Evolutionary conservation across 2,888 invertebrate genomes (phyloP).

Genomic region (Morpho helenor): DNA sequence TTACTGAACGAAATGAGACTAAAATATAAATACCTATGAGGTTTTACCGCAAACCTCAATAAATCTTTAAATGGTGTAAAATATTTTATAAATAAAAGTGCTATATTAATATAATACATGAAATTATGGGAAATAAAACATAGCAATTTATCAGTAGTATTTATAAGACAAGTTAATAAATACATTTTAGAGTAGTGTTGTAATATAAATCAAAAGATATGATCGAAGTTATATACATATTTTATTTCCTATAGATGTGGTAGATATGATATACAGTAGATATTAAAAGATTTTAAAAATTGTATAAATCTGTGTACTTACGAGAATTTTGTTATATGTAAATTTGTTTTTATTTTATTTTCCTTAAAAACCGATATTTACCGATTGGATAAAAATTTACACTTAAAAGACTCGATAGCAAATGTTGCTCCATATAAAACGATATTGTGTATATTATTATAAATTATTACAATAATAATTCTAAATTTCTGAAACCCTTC

Average conservation of each 20-base stretch:
- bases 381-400: no score
- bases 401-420: no score
- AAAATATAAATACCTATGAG: constrained; percentile 33
- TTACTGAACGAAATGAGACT: constrained; percentile 42
- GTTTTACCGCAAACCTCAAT: constrained; percentile 24
- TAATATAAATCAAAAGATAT: neutral
- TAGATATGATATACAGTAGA: neutral
- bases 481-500: no score
- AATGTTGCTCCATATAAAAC: no score
- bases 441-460: no score
- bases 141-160: constrained; percentile 13
- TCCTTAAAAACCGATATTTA: no score
- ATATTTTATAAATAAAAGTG: constrained; percentile 5
- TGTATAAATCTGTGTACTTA: no score
- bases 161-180: constrained; percentile 4
- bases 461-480: no score
- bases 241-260: constrained; percentile 8
- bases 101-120: neutral
- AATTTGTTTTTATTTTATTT: no score
- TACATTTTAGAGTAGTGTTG: neutral
- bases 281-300: neutral
- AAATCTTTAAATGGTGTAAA: constrained; percentile 6
- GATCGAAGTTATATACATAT: neutral
- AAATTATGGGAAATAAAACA: neutral
- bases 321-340: no score